Evolutionary conservation across 2,113 vertebrate species (phyloP).

Genomic region (Gopherus flavomarginatus): DNA sequence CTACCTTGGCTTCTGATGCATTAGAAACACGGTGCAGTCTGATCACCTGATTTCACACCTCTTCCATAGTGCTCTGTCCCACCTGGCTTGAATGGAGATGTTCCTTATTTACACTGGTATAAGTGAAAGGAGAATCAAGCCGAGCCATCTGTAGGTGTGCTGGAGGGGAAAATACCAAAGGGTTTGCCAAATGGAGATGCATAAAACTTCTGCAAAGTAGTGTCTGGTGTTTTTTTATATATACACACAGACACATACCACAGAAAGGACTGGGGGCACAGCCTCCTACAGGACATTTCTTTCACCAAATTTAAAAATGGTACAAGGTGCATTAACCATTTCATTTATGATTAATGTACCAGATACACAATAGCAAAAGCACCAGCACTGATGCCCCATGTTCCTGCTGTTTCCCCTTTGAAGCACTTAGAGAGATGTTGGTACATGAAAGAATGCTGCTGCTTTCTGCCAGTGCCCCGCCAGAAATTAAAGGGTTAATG

Average conservation of each 20-base stretch:
- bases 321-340: background rate
- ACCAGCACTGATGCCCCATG: background rate
- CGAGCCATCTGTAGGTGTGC: background rate
- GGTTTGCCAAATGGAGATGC: slow-evolving; percentile 58
- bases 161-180: slow-evolving; percentile 54
- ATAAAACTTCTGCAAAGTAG: slow-evolving; percentile 21
- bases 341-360: background rate
- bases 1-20: background rate
- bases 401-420: background rate
- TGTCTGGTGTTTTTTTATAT: slow-evolving; percentile 28
- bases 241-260: background rate
- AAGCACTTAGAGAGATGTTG: accelerated
- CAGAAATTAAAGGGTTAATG: background rate
- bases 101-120: slow-evolving; percentile 12
- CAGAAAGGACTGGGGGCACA: background rate
- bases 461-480: background rate
- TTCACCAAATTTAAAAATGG: background rate
- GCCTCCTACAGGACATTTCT: slow-evolving; percentile 7
- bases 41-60: background rate
- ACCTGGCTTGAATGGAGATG: background rate
- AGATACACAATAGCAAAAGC: accelerated
- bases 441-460: background rate
- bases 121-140: background rate
- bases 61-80: background rate
- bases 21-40: background rate